phyloP scores from a whole-genome alignment of 2,888 invertebrate species.

The Oegoconia quadripuncta region DNA sequence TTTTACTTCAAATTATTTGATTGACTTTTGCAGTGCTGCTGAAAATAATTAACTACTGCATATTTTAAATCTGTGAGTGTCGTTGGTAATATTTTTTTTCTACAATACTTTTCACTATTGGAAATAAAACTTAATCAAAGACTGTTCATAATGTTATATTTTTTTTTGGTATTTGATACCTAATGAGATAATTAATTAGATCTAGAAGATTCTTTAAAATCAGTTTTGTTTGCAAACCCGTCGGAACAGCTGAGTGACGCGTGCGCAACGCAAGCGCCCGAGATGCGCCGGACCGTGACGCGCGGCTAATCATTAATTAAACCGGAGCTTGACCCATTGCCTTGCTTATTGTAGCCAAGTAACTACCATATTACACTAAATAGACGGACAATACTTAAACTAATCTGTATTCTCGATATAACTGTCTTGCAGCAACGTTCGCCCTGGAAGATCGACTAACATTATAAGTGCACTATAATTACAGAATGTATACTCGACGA shows the following conservation, averaged over 20 bases:
- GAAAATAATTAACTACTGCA: conserved; percentile 25
- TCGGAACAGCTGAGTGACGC: conserved; percentile 45
- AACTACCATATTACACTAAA: not conserved
- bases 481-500: no score
- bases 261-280: conserved; percentile 38
- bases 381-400: no score
- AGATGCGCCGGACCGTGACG: conserved; percentile 47
- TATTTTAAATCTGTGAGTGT: conserved; percentile 19
- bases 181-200: no score
- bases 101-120: no score
- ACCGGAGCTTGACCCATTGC: conserved; percentile 32
- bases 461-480: no score
- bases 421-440: not conserved
- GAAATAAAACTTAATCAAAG: no score
- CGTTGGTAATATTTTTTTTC: no score
- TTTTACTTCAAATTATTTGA: conserved; percentile 25
- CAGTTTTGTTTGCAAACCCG: conserved; percentile 25
- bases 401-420: no score
- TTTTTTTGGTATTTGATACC: no score
- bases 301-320: conserved; percentile 29
- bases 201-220: conserved; percentile 22
- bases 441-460: no score
- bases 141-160: no score
- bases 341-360: not conserved
- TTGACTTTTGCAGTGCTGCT: conserved; percentile 32